A percentile compares a stretch with the other conserved stretches of the same genome.
These are phyloP conservation scores for Bubo blakistoni DNA, from an alignment of 2,113 vertebrate genomes.

Conservation along the genomic window DNA sequence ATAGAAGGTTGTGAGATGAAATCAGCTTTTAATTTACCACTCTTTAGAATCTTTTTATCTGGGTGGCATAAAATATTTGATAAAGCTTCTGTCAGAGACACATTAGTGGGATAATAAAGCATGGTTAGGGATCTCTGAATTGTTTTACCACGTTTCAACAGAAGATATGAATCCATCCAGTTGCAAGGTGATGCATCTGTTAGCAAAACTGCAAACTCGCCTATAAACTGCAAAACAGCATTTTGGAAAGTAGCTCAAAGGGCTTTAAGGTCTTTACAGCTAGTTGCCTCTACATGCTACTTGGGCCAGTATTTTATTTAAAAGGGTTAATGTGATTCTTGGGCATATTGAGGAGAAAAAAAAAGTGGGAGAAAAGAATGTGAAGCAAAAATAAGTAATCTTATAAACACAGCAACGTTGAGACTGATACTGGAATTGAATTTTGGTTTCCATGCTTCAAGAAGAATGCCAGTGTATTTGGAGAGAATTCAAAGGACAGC, in stretches of 20 bases:
- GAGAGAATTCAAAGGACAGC: constrained; percentile 62
- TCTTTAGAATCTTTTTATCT: not conserved
- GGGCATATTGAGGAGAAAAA: not conserved
- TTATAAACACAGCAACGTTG: not conserved
- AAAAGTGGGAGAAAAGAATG: not conserved
- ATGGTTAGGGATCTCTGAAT: not conserved
- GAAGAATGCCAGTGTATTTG: constrained; percentile 52
- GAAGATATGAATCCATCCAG: not conserved
- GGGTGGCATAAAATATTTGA: not conserved
- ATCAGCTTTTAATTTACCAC: not conserved
- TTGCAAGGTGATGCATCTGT: not conserved
- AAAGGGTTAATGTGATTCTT: constrained; percentile 17
- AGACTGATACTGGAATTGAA: constrained; percentile 31
- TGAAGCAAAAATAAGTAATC: constrained; percentile 44
- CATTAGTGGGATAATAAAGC: not conserved
- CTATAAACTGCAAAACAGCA: not conserved
- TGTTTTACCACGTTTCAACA: not conserved
- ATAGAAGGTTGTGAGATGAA: not conserved
- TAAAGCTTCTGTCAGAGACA: not conserved
- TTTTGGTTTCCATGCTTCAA: constrained; percentile 47
- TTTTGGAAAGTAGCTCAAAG: not conserved
- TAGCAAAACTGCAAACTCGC: not conserved
- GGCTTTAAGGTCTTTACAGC: not conserved
- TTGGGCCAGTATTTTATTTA: not conserved
- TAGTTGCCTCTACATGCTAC: not conserved